These are phyloP conservation scores for Chionis minor DNA, from an alignment of 2,113 vertebrate genomes.

Conservation along the genomic window DNA sequence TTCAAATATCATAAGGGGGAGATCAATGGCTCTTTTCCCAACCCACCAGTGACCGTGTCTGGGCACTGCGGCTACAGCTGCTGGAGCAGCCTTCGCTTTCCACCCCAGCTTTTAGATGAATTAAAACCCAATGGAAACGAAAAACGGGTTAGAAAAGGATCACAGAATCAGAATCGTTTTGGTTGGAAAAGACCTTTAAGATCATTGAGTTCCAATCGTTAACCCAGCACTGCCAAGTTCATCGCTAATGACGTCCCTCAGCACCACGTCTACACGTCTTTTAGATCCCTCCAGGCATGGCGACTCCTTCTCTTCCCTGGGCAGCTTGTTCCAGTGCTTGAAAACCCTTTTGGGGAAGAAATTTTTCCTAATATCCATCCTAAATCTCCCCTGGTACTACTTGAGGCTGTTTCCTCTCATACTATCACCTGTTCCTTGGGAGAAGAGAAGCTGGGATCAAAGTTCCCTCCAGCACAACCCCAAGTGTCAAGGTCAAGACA, in stretches of 20 bases:
- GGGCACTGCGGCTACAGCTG: neutral
- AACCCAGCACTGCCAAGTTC: neutral
- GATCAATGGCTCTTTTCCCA: slow-evolving; percentile 8
- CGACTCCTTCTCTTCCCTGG: neutral
- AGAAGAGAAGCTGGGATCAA: neutral
- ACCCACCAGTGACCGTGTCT: neutral
- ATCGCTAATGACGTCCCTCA: neutral
- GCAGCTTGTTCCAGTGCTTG: neutral
- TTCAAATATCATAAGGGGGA: neutral
- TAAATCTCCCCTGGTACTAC: neutral
- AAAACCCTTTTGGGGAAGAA: neutral
- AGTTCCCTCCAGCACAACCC: neutral
- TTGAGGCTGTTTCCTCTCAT: neutral
- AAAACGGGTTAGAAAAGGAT: neutral
- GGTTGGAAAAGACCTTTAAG: neutral
- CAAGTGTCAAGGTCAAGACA: neutral
- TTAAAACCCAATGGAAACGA: neutral
- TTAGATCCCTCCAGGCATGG: neutral
- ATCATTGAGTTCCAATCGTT: neutral
- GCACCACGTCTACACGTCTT: neutral
- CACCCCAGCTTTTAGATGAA: neutral
- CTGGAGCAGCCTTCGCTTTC: neutral
- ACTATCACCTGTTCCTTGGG: neutral
- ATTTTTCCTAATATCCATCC: neutral
- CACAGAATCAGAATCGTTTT: neutral